Evolutionary conservation across 2,113 vertebrate species (phyloP).

Genomic region (Lagopus muta): DNA sequence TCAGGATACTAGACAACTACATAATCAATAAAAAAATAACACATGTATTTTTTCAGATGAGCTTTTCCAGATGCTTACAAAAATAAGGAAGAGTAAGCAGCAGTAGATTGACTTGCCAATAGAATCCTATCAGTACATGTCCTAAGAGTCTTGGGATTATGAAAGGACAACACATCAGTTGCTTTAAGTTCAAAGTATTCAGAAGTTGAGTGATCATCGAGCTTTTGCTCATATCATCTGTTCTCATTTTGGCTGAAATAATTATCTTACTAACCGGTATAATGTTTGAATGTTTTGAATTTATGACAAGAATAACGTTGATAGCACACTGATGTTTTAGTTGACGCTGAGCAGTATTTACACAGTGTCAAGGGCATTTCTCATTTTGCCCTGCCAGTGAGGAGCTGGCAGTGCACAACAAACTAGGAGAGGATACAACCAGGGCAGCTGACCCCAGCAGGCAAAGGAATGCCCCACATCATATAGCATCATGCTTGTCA

Average conservation of each 20-base stretch:
- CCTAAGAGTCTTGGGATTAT: not conserved
- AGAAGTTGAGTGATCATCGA: not conserved
- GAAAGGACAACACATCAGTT: not conserved
- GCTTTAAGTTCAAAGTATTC: not conserved
- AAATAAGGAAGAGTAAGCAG: not conserved
- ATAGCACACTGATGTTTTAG: not conserved
- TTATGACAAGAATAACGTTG: not conserved
- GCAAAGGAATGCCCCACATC: not conserved
- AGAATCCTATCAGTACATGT: not conserved
- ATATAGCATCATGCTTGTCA: not conserved
- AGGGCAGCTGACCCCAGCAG: not conserved
- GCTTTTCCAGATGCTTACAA: not conserved
- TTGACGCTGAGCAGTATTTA: not conserved
- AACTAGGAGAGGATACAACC: not conserved
- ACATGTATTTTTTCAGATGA: not conserved
- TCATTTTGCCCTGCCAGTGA: not conserved
- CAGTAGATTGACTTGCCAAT: not conserved
- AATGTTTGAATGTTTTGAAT: not conserved
- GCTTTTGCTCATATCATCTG: not conserved
- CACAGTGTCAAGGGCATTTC: not conserved
- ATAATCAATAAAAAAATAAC: not conserved
- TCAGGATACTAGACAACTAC: not conserved
- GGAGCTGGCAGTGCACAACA: not conserved
- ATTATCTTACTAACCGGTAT: not conserved
- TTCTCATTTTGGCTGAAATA: not conserved